Conservation (phyloP, 2,113 vertebrate genomes). For the Otis tarda region DNA sequence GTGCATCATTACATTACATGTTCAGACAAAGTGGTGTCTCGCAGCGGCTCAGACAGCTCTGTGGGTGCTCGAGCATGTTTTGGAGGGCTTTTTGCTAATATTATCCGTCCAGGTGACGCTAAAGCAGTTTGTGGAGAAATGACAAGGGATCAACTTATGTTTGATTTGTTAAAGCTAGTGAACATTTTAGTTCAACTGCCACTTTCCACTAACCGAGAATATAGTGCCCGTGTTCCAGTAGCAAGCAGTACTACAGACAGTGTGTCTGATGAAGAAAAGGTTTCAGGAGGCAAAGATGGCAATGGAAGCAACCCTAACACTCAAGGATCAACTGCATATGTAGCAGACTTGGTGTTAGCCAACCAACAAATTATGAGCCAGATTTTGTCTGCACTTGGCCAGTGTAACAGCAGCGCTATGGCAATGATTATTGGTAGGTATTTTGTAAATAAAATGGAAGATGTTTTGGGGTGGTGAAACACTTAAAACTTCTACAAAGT, state of each 20-base stretch:
- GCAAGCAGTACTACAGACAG: conserved; percentile 86
- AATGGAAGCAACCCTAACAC: conserved; percentile 77
- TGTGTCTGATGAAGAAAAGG: conserved; percentile 97
- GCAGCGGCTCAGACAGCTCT: conserved; percentile 95
- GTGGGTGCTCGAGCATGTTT: conserved; percentile 96
- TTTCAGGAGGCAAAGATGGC: conserved; percentile 93
- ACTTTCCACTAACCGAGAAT: conserved; percentile 92
- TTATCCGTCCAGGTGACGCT: conserved; percentile 97
- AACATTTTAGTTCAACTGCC: conserved; percentile 95
- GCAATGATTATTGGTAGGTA: conserved; percentile 98
- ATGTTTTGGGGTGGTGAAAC: background rate
- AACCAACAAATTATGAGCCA: conserved; percentile 99
- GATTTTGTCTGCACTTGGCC: conserved; percentile 94
- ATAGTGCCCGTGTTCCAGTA: conserved; percentile 87
- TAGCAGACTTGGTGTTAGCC: conserved; percentile 94
- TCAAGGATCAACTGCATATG: conserved; percentile 86
- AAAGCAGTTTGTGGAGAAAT: conserved; percentile 97
- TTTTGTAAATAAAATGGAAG: background rate
- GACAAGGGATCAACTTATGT: conserved; percentile 97
- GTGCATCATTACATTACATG: conserved; percentile 99
- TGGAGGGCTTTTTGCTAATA: conserved; percentile 96
- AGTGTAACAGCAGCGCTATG: conserved; percentile 99
- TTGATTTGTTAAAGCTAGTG: conserved; percentile 94
- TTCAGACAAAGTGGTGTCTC: conserved; percentile 94
- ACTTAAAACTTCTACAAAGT: background rate